Evolutionary conservation across 2,797 vertebrate genomes (phyloP), one percentile per base, ranked within the genome.

Genomic region (Knipowitschia caucasica): DNA sequence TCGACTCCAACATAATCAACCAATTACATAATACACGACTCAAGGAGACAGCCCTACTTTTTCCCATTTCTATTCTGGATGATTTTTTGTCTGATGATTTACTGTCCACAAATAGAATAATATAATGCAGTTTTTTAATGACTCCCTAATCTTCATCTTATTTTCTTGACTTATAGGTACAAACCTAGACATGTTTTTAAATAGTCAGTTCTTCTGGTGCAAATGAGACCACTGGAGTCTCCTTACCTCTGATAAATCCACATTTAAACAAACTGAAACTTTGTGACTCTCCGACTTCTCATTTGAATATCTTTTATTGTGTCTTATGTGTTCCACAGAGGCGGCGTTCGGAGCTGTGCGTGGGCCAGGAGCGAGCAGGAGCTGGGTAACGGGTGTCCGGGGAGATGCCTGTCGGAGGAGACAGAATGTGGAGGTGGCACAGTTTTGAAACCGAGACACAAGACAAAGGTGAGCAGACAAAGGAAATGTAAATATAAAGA

Each of bases 351-450:
- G 14, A 69, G 57, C 60, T 12, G 54, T 59, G 49, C 9, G 51
- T 62, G 51, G 60, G 68, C 70, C 77, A 70, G 60, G 69, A 67
- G 61, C 60, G 61, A 49, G 60, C 53, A 50, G 31, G 56, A 1
- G 42, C 67, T 73, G 61, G 60, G 45, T 60, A 71, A 75, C 59
- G 33, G 64, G 39, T 3, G n/a, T 77, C 64, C 15, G 4, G 78
- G 75, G 83, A 80, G 79, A 62, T 73, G 75, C 72, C 85, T 83
- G 78, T 78, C 59, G 54, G 61, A 72, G 7, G 3, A 9, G n/a
- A 15, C 5, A 24, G 4, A 26, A n/a, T n/a, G 4, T 8, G 42
- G 42, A 44, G 42, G 24, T 6, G 42, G 42, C 14, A n/a, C 12
- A 9, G 14, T 15, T 24, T 5, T 24, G 12, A 26, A 43, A 6